A percentile compares a stretch with the other conserved stretches of the same genome.
Evolutionary conservation across 2,888 invertebrate species (phyloP).

Genomic region (Iphiclides podalirius): DNA sequence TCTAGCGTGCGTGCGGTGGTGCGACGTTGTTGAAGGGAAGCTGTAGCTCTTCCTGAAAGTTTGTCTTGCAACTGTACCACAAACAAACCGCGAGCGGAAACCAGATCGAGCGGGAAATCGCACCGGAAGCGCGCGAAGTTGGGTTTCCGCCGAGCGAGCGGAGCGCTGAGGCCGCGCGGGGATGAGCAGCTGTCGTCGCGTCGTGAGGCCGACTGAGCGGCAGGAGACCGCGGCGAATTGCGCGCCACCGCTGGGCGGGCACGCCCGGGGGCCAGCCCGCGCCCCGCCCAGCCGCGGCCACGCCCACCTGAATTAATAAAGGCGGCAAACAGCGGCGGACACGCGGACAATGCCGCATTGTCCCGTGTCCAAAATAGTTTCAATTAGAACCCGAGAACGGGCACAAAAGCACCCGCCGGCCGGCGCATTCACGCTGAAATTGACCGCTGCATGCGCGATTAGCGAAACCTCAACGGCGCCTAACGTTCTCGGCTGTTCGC

Average conservation of each 20-base stretch:
- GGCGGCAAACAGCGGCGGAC: conserved; percentile 76
- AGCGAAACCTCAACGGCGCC: conserved; percentile 24
- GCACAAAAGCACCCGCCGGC: conserved; percentile 64
- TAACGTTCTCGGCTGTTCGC: background rate
- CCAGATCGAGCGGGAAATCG: conserved; percentile 3
- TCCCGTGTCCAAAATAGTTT: conserved; percentile 78
- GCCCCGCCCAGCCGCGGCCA: conserved; percentile 57
- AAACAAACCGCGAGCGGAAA: background rate
- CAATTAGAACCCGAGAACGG: conserved; percentile 74
- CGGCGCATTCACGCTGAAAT: conserved; percentile 68
- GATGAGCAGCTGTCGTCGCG: conserved; percentile 64
- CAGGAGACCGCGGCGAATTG: conserved; percentile 36
- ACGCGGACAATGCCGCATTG: conserved; percentile 78
- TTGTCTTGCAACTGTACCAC: conserved; percentile 6
- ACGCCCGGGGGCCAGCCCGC: conserved; percentile 46
- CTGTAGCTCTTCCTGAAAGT: background rate
- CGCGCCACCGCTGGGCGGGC: conserved; percentile 52
- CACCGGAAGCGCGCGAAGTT: conserved; percentile 34
- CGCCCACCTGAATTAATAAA: conserved; percentile 79
- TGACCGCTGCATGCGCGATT: conserved; percentile 59
- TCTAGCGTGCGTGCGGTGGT: conserved; percentile 23
- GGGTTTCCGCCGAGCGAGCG: conserved; percentile 39
- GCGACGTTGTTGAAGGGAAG: background rate
- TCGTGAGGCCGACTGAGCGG: conserved; percentile 64
- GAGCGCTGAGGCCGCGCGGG: conserved; percentile 41